Evolutionary conservation across 2,113 vertebrate species (phyloP).

Genomic region (Salvelinus namaycush): DNA sequence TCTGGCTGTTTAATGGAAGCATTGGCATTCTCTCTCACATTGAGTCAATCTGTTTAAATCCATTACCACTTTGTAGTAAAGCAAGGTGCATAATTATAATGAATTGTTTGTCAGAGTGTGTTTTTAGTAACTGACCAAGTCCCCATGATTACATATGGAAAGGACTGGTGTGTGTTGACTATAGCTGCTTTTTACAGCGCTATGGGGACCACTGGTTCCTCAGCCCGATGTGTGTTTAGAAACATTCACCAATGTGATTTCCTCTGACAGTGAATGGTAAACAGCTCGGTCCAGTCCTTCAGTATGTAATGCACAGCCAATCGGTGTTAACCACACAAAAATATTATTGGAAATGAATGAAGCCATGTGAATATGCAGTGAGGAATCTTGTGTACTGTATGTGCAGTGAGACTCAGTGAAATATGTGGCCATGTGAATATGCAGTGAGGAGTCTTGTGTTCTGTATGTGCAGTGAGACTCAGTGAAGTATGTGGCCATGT

Average conservation of each 20-base stretch:
- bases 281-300: neutral
- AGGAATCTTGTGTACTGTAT: too few relatives aligned
- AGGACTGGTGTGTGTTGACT: constrained; percentile 1
- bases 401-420: too few relatives aligned
- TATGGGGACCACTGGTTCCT: neutral
- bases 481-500: neutral
- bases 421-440: neutral
- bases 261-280: neutral
- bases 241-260: neutral
- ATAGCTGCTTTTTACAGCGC: neutral
- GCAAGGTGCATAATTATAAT: constrained; percentile 29
- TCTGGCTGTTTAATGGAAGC: neutral
- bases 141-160: constrained; percentile 25
- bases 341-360: too few relatives aligned
- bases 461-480: too few relatives aligned
- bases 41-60: constrained; percentile 10
- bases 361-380: neutral
- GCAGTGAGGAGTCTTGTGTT: too few relatives aligned
- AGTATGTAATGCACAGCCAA: neutral
- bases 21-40: constrained; percentile 7
- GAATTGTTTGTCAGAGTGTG: constrained; percentile 47
- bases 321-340: neutral
- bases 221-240: constrained; percentile 19
- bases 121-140: constrained; percentile 44
- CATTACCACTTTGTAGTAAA: constrained; percentile 12